Evolutionary conservation across 2,888 invertebrate species (phyloP), one percentile per base, ranked within the genome.

Genomic region (Ectemnius cavifrons): DNA sequence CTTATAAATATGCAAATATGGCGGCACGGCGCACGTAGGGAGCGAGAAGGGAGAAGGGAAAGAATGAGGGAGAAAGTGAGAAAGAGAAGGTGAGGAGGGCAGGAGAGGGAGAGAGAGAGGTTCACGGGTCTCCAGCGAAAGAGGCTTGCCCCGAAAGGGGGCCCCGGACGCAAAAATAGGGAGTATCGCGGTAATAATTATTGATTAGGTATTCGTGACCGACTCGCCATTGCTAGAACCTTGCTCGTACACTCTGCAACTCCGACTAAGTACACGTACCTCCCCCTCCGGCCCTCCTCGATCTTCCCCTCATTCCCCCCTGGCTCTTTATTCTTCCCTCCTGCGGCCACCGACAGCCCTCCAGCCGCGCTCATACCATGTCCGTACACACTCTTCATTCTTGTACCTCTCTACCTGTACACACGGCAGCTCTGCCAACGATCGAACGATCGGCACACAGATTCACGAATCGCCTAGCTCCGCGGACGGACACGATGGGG

Each of bases 1-100:
- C 90, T 90, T 89, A 90, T 90, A 90, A 91, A 91, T 91, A 91
- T 90, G 90, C 89, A 89, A 90, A 90, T 90, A 86, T 85, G 80
- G 83, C 80, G 84, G 85, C 83, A 80, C 75, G 74, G 74, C 76
- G 83, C 82, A 71, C 79, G 79, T 80, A 77, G 76, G 81, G 78
- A 81, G 79, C 71, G 73, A 78, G 77, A 74, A 68, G 49, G 73
- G 73, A 78, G 77, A 74, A 68, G 49, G 73, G 74, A 63, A 73
- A 73, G 70, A 63, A 23, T 23, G 70, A 62, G 77, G 73, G 67
- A 66, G 70, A 66, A 78, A 77, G 69, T 78, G 77, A 28, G 27
- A 59, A 23, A 45, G 52, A 18, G 23, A n/a, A 37, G 49, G 74
- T 71, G 74, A 79, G 74, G 63, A 60, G 63, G 37, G 70, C 57